Evolutionary conservation across 2,113 vertebrate genomes (phyloP).

Genomic region (Marmota flaviventris): DNA sequence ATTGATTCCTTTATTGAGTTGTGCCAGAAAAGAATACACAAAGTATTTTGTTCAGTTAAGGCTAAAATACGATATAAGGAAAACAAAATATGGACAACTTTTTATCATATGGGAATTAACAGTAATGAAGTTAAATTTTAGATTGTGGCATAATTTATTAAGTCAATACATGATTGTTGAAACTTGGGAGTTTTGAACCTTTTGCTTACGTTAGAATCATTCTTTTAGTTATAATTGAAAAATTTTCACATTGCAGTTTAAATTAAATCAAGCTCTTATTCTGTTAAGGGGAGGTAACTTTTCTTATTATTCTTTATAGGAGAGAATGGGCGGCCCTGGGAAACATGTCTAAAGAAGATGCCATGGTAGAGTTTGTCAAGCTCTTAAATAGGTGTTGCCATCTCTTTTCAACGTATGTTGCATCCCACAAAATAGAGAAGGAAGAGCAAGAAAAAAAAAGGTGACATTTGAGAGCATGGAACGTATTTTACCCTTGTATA

Average conservation of each 20-base stretch:
- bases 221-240: constrained; percentile 50
- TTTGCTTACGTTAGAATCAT: neutral
- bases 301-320: constrained; percentile 85
- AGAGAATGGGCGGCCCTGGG: constrained; percentile 98
- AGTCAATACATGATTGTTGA: neutral
- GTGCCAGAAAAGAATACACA: neutral
- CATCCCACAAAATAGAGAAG: constrained; percentile 98
- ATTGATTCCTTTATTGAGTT: neutral
- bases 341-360: constrained; percentile 95
- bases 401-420: constrained; percentile 96
- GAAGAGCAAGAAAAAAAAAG: constrained; percentile 98
- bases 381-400: constrained; percentile 96
- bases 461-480: constrained; percentile 84
- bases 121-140: neutral
- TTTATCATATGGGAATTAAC: neutral
- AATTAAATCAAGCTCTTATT: constrained; percentile 2
- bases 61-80: neutral
- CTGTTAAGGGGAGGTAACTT: constrained; percentile 17
- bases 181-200: constrained; percentile 2
- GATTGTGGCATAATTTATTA: neutral
- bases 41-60: constrained; percentile 10
- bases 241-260: constrained; percentile 2
- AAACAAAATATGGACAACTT: neutral
- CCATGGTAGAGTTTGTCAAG: constrained; percentile 97
- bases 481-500: neutral